Evolutionary conservation across 2,888 invertebrate species (phyloP).

Genomic region (Clistopyga incitator): DNA sequence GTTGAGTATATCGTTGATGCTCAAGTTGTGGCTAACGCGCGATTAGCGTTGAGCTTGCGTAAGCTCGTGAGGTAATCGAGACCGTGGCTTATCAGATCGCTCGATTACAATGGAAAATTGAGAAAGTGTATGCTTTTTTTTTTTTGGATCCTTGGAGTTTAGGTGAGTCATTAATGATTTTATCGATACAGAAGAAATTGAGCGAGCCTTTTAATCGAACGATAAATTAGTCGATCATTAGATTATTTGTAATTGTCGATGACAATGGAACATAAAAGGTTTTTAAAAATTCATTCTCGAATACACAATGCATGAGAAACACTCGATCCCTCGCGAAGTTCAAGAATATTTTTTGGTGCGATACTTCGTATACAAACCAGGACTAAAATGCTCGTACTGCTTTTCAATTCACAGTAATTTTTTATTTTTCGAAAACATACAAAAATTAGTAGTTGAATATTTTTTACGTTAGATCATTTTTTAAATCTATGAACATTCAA

Average conservation of each 20-base stretch:
- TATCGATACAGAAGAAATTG: conserved; percentile 51
- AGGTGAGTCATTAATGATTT: not conserved
- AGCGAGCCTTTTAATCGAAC: not conserved
- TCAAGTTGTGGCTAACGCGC: conserved; percentile 29
- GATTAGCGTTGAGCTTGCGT: conserved; percentile 39
- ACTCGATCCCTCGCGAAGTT: too few species aligned
- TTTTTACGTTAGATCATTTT: too few species aligned
- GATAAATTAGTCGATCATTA: not conserved
- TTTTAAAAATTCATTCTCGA: not conserved
- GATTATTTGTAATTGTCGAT: conserved; percentile 23
- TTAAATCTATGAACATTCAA: too few species aligned
- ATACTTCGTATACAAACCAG: too few species aligned
- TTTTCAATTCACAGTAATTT: too few species aligned
- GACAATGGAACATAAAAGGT: conserved; percentile 36
- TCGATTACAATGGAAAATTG: conserved; percentile 58
- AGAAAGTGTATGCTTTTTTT: not conserved
- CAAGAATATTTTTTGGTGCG: too few species aligned
- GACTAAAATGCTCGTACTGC: too few species aligned
- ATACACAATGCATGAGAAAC: too few species aligned
- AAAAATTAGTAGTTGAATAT: too few species aligned
- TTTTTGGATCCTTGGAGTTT: not conserved
- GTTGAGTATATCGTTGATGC: conserved; percentile 11
- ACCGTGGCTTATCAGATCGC: conserved; percentile 54
- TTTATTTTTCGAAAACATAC: too few species aligned
- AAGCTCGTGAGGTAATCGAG: conserved; percentile 43